These are phyloP conservation scores for Lagodon rhomboides DNA, from an alignment of 2,797 vertebrate genomes.

Conservation along the genomic window DNA sequence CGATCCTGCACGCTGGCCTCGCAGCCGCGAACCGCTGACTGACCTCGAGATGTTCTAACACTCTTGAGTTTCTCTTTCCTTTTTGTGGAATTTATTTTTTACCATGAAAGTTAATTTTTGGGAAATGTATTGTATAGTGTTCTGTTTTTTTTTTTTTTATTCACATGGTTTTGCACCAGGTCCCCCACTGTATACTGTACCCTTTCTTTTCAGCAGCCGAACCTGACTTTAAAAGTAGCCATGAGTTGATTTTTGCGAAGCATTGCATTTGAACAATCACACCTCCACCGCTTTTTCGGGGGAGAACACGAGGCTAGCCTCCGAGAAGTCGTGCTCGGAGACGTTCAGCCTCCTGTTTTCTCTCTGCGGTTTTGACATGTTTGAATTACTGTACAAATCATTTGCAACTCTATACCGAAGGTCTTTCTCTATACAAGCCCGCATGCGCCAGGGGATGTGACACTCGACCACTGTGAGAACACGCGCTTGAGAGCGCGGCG, in stretches of 20 bases:
- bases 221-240: background rate
- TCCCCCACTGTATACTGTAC: background rate
- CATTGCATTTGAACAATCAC: constrained; percentile 19
- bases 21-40: constrained; percentile 29
- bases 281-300: background rate
- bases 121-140: background rate
- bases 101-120: constrained; percentile 10
- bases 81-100: constrained; percentile 22
- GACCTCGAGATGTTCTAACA: constrained; percentile 31
- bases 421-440: constrained; percentile 13
- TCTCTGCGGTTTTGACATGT: constrained; percentile 11
- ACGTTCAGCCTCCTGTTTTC: background rate
- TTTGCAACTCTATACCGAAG: background rate
- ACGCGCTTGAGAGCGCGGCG: constrained; percentile 26
- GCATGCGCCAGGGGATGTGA: constrained; percentile 37
- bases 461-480: constrained; percentile 72
- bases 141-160: background rate
- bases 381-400: constrained; percentile 28
- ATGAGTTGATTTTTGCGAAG: constrained; percentile 11
- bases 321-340: background rate
- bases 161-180: constrained; percentile 14
- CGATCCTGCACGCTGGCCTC: constrained; percentile 15
- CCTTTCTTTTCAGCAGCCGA: constrained; percentile 23
- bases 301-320: background rate
- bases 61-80: constrained; percentile 12